Evolutionary conservation across 2,797 vertebrate species (phyloP).

Genomic region (Ctenopoma multispine): DNA sequence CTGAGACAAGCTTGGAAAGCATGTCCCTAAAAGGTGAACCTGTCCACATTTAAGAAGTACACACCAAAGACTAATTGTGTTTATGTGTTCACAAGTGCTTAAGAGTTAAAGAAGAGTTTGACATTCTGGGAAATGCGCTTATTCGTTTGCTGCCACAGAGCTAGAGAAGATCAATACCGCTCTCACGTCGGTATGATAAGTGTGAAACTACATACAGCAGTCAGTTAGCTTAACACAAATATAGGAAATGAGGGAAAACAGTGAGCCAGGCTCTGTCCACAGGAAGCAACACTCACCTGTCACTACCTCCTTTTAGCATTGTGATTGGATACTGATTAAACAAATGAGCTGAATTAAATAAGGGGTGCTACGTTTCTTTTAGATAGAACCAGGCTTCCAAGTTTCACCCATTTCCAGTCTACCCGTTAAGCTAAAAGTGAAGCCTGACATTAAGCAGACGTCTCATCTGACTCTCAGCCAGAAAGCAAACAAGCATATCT

Average conservation of each 20-base stretch:
- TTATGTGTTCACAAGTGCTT: constrained; percentile 57
- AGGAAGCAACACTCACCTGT: too few species aligned
- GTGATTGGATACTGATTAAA: not conserved
- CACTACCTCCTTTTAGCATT: not conserved
- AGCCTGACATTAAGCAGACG: not conserved
- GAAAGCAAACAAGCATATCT: not conserved
- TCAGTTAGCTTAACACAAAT: constrained; percentile 5
- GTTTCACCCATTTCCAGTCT: not conserved
- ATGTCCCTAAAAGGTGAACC: constrained; percentile 27
- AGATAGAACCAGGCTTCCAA: not conserved
- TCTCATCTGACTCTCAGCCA: not conserved
- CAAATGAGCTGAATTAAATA: not conserved
- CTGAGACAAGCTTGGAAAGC: constrained; percentile 35
- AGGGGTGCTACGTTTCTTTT: not conserved
- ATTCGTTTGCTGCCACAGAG: not conserved
- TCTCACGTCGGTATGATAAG: not conserved
- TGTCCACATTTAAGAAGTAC: constrained; percentile 35
- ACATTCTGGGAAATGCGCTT: not conserved
- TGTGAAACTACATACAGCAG: not conserved
- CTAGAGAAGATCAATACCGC: not conserved
- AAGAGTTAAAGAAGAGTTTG: constrained; percentile 16
- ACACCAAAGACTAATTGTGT: constrained; percentile 31
- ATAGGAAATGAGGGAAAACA: not conserved
- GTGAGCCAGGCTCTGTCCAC: too few species aligned
- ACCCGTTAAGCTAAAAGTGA: constrained; percentile 1